Conservation (phyloP, 2,888 invertebrate species). For the Heliconius sara region DNA sequence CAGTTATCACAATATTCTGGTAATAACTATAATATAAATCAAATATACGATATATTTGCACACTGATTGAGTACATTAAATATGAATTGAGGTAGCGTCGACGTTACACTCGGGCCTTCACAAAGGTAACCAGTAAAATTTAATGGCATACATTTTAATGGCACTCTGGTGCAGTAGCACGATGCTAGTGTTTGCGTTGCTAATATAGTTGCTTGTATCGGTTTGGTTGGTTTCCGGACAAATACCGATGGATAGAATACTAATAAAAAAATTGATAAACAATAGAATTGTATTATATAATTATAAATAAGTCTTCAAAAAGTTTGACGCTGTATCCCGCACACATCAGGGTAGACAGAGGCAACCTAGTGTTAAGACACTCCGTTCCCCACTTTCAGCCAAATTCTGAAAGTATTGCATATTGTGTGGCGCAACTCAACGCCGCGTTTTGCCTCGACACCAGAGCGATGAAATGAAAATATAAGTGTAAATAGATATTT, state of each 20-base stretch:
- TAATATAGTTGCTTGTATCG: constrained; percentile 8
- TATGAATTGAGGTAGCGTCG: neutral
- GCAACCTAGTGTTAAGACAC: neutral
- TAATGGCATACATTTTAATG: constrained; percentile 19
- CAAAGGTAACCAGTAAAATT: neutral
- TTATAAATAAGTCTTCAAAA: neutral
- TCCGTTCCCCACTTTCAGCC: neutral
- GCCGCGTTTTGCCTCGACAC: neutral
- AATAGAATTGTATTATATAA: neutral
- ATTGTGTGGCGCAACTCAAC: neutral
- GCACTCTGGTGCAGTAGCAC: neutral
- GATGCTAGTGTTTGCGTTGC: neutral
- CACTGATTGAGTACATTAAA: constrained; percentile 17
- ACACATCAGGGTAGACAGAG: neutral
- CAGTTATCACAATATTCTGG: neutral
- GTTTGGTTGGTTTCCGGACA: constrained; percentile 7
- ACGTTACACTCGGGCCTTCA: neutral
- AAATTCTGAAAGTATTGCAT: too few relatives aligned
- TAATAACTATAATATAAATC: neutral
- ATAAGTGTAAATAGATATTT: neutral
- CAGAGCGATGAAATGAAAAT: neutral
- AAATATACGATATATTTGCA: neutral
- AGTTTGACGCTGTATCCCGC: neutral
- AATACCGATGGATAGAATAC: neutral
- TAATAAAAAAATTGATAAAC: neutral